Conservation (phyloP, 2,888 invertebrate genomes). For the Cybosia mesomella region DNA sequence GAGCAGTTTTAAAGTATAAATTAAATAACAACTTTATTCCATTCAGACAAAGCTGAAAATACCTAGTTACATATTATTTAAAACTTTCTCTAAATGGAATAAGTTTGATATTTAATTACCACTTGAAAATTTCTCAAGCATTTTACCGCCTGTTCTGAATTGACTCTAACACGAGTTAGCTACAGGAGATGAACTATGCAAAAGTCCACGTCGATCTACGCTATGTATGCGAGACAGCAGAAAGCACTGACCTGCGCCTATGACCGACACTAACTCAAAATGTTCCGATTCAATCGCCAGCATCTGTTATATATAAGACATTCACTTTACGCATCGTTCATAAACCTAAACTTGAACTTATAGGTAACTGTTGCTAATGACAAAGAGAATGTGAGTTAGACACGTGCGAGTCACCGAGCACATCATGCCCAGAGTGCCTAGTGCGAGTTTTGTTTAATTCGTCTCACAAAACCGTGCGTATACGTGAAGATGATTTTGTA, state of each 20-base stretch:
- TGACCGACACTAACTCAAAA: conserved; percentile 42
- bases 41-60: too few relatives aligned
- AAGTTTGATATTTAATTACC: too few relatives aligned
- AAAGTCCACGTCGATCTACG: background rate
- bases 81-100: background rate
- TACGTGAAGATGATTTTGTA: too few relatives aligned
- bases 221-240: background rate
- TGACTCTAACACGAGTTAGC: background rate
- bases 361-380: background rate
- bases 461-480: too few relatives aligned
- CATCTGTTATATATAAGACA: conserved; percentile 48
- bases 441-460: too few relatives aligned
- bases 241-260: conserved; percentile 38
- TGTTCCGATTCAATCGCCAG: conserved; percentile 48
- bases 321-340: background rate
- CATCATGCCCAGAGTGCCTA: too few relatives aligned
- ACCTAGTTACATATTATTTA: background rate
- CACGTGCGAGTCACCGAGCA: too few relatives aligned
- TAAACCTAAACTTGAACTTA: background rate
- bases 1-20: background rate
- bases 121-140: background rate
- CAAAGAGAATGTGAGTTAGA: background rate
- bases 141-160: too few relatives aligned
- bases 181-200: background rate
- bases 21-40: background rate